Percentiles rank a stretch among this genome's conserved stretches.
phyloP scores from a whole-genome alignment of 2,797 vertebrate genomes.

The Arnoldichthys spilopterus region DNA sequence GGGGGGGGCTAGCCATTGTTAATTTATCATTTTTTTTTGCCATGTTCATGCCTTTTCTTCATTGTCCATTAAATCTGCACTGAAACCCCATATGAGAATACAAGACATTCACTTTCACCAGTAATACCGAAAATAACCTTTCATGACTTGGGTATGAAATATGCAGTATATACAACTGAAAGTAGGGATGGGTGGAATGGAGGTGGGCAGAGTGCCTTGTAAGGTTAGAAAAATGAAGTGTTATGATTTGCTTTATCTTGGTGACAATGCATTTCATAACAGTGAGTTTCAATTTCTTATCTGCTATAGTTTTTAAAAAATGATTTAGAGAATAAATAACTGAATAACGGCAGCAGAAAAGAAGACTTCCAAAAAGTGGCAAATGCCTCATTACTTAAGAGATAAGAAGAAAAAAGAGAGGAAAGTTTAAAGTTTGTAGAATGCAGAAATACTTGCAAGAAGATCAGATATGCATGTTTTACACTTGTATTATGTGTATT shows the following conservation, averaged over 20 bases:
- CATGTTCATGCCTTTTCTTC: background rate
- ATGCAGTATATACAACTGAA: conserved; percentile 37
- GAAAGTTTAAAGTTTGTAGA: no score
- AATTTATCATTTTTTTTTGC: conserved; percentile 16
- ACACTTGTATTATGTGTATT: background rate
- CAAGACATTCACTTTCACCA: conserved; percentile 35
- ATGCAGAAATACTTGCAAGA: no score
- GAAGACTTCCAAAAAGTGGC: background rate
- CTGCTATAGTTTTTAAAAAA: conserved; percentile 1
- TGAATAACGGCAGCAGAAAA: background rate
- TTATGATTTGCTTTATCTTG: conserved; percentile 48
- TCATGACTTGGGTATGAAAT: conserved; percentile 38
- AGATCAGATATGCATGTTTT: no score
- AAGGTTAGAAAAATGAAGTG: conserved; percentile 29
- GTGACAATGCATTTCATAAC: conserved; percentile 30
- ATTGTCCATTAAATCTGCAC: conserved; percentile 11
- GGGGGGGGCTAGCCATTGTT: background rate
- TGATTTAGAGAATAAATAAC: background rate
- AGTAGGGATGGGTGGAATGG: conserved; percentile 11
- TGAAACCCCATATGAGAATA: conserved; percentile 16
- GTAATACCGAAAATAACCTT: conserved; percentile 45
- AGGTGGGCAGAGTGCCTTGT: conserved; percentile 24
- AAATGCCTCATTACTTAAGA: background rate
- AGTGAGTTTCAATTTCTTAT: conserved; percentile 12
- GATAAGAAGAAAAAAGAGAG: background rate